Conservation (phyloP, 1,140 invertebrate genomes). For the Calephelis virginiensis region DNA sequence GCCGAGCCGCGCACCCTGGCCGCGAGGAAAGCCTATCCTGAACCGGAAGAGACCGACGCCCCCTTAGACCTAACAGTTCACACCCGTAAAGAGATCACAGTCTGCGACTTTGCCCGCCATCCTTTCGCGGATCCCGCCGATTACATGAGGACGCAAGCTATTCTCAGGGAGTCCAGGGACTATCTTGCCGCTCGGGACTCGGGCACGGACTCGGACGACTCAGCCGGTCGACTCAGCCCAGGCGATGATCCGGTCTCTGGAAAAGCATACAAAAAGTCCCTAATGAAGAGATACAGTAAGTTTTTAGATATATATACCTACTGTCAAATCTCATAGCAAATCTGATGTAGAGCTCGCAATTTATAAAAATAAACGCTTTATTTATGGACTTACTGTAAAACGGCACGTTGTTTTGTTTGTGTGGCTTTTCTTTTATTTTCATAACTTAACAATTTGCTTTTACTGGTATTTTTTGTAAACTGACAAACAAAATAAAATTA, state of each 20-base stretch:
- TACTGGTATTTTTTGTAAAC: not conserved
- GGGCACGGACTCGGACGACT: conserved; percentile 87
- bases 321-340: not conserved
- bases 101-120: conserved; percentile 71
- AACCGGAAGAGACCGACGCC: conserved; percentile 72
- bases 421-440: not conserved
- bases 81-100: conserved; percentile 67
- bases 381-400: conserved; percentile 20
- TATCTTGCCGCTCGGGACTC: conserved; percentile 83
- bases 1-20: conserved; percentile 66
- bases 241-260: conserved; percentile 79
- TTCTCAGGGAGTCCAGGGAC: conserved; percentile 77
- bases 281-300: conserved; percentile 93
- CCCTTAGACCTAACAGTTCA: conserved; percentile 81
- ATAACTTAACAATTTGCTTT: not conserved
- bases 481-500: too few relatives aligned
- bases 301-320: not conserved
- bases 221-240: conserved; percentile 80
- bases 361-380: conserved; percentile 20
- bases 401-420: conserved; percentile 19
- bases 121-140: conserved; percentile 66
- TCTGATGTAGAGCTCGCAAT: not conserved
- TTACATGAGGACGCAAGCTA: conserved; percentile 68
- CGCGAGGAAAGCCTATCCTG: conserved; percentile 73
- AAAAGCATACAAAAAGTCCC: conserved; percentile 92